Base-by-base conservation (phyloP, 64 coral and sea anemone genomes). In the Stichodactyla mertensii region DNA sequence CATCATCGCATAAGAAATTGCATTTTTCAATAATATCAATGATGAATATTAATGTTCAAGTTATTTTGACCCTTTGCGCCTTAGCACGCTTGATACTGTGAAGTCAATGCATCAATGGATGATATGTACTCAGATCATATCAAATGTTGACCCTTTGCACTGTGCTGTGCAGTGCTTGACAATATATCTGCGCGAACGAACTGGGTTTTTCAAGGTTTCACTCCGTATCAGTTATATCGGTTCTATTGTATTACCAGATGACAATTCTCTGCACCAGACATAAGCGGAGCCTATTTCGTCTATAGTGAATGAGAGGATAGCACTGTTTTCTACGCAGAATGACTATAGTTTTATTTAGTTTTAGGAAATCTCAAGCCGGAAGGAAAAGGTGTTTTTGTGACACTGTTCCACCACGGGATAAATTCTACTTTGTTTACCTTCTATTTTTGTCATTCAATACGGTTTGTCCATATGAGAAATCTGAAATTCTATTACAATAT, bases 31-130 rank as follows among this genome's bases (percentile, higher is more conserved):
- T 11, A 74, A 71, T 28, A 4, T 74, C 69, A 26, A 19, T 26
- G 69, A 11, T 74, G 69, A 31, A 23, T 74, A 2, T 74, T 74
- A 11, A n/a, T 74, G 69, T 74, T 74, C 69, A 74, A 74, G 69
- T 28, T 36, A 74, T 74, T 74, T 31, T 74, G 69, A 74, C 69
- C 69, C 69, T 74, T 74, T n/a, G 69, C 24, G 11, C 69, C 8
- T 74, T 10, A 26, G 24, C 16, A 74, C 4, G 69, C 10, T 74
- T 74, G 19, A 74, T 27, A 31, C 20, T 66, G 69, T 74, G 24
- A 74, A 28, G n/a, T 74, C 22, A 74, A 74, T 74, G 69, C 24
- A 74, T 74, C 69, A 14, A 74, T 74, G 26, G 69, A 74, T 36
- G 6, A 74, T 74, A 74, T 7, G 36, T 45, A 45, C 9, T 31